A percentile compares a stretch with the other conserved stretches of the same genome.
These are phyloP conservation scores for Aspidoscelis tigris DNA, from an alignment of 2,113 vertebrate genomes.

Conservation along the genomic window DNA sequence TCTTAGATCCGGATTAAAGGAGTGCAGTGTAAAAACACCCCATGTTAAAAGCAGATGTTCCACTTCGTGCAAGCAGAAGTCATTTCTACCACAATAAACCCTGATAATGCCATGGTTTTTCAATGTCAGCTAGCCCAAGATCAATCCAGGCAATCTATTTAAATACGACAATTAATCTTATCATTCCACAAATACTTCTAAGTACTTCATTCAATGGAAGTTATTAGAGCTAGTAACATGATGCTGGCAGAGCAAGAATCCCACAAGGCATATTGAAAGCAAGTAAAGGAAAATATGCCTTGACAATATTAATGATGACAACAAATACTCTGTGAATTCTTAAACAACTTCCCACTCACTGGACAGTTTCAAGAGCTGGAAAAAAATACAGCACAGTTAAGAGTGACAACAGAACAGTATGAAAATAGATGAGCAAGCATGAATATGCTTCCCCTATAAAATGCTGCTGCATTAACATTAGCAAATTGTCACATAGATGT, in stretches of 20 bases:
- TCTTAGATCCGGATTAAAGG: no score
- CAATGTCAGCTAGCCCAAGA: background rate
- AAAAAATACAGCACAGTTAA: conserved; percentile 63
- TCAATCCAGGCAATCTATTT: background rate
- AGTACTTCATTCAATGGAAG: conserved; percentile 45
- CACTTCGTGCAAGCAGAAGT: background rate
- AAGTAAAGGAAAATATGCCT: conserved; percentile 57
- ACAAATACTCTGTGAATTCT: conserved; percentile 45
- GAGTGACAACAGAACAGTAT: conserved; percentile 52
- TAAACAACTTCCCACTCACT: conserved; percentile 55
- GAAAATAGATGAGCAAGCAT: conserved; percentile 58
- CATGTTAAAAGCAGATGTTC: background rate
- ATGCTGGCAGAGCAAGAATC: conserved; percentile 48
- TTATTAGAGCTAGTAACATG: conserved; percentile 44
- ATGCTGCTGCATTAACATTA: conserved; percentile 55
- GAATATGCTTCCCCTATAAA: conserved; percentile 58
- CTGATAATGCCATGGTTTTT: background rate
- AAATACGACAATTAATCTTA: conserved; percentile 3
- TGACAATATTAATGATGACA: conserved; percentile 62
- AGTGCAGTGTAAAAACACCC: no score
- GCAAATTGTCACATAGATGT: conserved; percentile 46
- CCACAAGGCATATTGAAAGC: conserved; percentile 53
- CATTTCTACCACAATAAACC: background rate
- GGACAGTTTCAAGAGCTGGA: conserved; percentile 51
- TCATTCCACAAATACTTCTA: background rate